Conservation (phyloP, 2,113 vertebrate genomes). For the Clupea harengus region DNA sequence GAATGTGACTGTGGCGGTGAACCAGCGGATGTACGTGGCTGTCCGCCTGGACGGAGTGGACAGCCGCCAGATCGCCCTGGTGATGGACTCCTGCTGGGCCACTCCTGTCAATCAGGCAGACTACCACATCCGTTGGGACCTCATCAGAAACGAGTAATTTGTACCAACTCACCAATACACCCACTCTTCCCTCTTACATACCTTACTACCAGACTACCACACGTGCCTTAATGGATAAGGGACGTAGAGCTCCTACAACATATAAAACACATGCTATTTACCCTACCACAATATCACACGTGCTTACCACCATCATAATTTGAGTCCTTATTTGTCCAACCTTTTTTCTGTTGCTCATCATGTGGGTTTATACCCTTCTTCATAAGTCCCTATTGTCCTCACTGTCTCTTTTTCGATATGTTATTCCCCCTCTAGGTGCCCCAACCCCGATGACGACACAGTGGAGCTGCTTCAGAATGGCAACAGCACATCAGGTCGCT, state of each 20-base stretch:
- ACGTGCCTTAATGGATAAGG: too few relatives aligned
- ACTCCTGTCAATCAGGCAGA: conserved; percentile 51
- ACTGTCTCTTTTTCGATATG: not conserved
- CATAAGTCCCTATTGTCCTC: not conserved
- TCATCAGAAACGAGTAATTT: conserved; percentile 57
- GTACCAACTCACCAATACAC: too few relatives aligned
- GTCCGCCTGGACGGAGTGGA: conserved; percentile 58
- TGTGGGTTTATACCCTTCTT: not conserved
- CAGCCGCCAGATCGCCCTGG: conserved; percentile 47
- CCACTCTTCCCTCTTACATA: too few relatives aligned
- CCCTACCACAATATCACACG: too few relatives aligned
- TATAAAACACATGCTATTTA: too few relatives aligned
- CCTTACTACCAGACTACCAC: too few relatives aligned
- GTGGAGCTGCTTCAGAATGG: conserved; percentile 62
- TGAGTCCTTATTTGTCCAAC: too few relatives aligned
- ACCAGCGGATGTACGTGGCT: conserved; percentile 53
- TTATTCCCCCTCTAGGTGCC: conserved; percentile 57
- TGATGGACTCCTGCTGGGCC: conserved; percentile 67
- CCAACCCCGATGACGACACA: conserved; percentile 52
- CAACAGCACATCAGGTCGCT: conserved; percentile 51
- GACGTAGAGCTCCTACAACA: too few relatives aligned
- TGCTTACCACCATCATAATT: not conserved
- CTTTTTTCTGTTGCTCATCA: too few relatives aligned
- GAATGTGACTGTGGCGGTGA: conserved; percentile 33
- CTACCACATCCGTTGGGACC: conserved; percentile 56